Evolutionary conservation across 2,797 vertebrate genomes (phyloP), one percentile per base, ranked within the genome.

Genomic region (Threskiornis aethiopicus): DNA sequence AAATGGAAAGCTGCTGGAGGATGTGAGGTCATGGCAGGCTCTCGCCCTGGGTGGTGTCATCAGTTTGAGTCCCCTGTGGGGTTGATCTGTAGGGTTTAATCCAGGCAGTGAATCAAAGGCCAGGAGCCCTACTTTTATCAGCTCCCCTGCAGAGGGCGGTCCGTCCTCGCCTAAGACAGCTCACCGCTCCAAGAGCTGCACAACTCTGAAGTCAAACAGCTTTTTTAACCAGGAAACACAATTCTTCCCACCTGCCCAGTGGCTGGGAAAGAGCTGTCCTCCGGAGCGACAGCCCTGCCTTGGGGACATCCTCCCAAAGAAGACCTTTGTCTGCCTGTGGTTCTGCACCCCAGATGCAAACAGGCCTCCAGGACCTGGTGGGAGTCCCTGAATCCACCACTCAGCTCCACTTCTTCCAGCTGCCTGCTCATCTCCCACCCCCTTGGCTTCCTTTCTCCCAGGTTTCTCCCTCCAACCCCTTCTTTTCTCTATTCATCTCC

Each of bases 11-110:
- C 25, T 51, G 39, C 9, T 6, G 46, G 13, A n/a, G 44, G 19
- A 3, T 2, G 11, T 2, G 0, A 6, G 9, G 51, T 1, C 24
- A 2, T 3, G 4, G 41, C 4, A 0, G 39, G 46, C 44, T 25
- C 21, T 13, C 3, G 2, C 41, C 25, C 29, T 1, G 44, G 9
- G 10, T 17, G 26, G 4, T n/a, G 39, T 3, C n/a, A 1, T 3
- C 39, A 0, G 4, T 4, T 3, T 5, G 55, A 65, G n/a, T 26
- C 28, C 13, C n/a, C 29, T 2, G 5, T 5, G 76, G 22, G 46
- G 29, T 0, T 5, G 10, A 3, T 25, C 16, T 5, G 11, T 5
- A 11, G 19, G 57, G 5, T 22, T 33, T 49, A 18, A 26, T 11
- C 22, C 62, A 0, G 52, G 21, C 12, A 2, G 28, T 0, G 65